phyloP scores from a whole-genome alignment of 2,113 vertebrate species.

The Machaerirhynchus nigripectus region DNA sequence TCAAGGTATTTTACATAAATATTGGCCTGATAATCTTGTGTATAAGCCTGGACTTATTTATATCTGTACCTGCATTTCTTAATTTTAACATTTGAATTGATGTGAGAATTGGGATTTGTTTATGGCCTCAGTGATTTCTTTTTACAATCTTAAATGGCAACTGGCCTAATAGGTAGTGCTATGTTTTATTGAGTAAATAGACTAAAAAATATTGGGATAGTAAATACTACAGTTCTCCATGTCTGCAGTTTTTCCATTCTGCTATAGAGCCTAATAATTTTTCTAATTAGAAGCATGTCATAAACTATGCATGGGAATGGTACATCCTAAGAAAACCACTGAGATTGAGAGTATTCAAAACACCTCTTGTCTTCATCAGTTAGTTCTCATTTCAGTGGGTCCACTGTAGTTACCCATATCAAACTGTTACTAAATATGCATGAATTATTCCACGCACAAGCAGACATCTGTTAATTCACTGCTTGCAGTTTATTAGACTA shows the following conservation, averaged over 20 bases:
- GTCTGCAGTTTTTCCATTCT: background rate
- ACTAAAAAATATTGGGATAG: background rate
- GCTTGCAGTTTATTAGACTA: conserved; percentile 56
- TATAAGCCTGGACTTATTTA: background rate
- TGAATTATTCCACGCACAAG: background rate
- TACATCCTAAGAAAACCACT: background rate
- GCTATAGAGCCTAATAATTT: background rate
- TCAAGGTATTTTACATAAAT: background rate
- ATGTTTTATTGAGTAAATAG: background rate
- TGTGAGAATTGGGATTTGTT: background rate
- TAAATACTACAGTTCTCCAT: background rate
- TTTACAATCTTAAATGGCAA: background rate
- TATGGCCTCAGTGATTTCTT: background rate
- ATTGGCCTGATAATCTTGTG: background rate
- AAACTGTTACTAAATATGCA: background rate
- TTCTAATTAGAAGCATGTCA: background rate
- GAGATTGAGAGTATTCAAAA: background rate
- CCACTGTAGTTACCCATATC: conserved; percentile 8
- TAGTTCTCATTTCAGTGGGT: background rate
- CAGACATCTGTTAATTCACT: conserved; percentile 51
- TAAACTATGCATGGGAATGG: background rate
- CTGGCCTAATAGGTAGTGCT: background rate
- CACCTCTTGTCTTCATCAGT: background rate
- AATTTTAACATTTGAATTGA: background rate
- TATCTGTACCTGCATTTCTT: background rate